A percentile compares a stretch with the other conserved stretches of the same genome.
Evolutionary conservation across 2,797 vertebrate species (phyloP).

Genomic region (Silurus aristotelis): DNA sequence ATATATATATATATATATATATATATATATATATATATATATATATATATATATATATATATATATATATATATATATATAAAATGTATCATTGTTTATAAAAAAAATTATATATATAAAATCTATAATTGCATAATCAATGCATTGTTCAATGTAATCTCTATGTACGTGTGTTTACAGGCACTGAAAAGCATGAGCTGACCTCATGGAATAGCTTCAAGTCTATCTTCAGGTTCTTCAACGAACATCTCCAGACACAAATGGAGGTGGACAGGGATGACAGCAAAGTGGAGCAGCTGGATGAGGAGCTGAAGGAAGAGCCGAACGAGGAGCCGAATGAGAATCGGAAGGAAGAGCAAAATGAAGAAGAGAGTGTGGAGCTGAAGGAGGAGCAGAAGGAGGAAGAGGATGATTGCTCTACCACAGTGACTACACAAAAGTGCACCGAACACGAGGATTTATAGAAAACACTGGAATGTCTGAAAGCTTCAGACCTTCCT

Average conservation of each 20-base stretch:
- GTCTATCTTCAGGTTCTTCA: conserved; percentile 92
- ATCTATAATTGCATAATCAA: neutral
- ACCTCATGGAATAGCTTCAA: conserved; percentile 94
- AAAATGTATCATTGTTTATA: too few species aligned
- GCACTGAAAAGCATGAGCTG: conserved; percentile 93
- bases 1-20: too few species aligned
- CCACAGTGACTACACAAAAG: conserved; percentile 79
- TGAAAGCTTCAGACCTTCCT: conserved; percentile 15
- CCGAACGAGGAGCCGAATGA: conserved; percentile 33
- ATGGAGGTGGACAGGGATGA: conserved; percentile 69
- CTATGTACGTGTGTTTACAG: conserved; percentile 63
- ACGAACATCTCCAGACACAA: conserved; percentile 73
- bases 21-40: too few species aligned
- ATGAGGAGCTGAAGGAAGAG: conserved; percentile 59
- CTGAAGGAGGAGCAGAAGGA: conserved; percentile 27
- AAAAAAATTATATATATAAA: too few species aligned
- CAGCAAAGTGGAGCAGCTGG: conserved; percentile 17
- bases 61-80: too few species aligned
- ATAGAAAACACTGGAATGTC: conserved; percentile 61
- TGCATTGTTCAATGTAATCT: neutral
- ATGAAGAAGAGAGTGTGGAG: conserved; percentile 57
- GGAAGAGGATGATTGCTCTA: conserved; percentile 67
- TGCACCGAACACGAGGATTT: conserved; percentile 89
- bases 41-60: too few species aligned
- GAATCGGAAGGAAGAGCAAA: conserved; percentile 64